Base-by-base conservation (phyloP, 2,113 vertebrate genomes). In the Heloderma charlesbogerti region DNA sequence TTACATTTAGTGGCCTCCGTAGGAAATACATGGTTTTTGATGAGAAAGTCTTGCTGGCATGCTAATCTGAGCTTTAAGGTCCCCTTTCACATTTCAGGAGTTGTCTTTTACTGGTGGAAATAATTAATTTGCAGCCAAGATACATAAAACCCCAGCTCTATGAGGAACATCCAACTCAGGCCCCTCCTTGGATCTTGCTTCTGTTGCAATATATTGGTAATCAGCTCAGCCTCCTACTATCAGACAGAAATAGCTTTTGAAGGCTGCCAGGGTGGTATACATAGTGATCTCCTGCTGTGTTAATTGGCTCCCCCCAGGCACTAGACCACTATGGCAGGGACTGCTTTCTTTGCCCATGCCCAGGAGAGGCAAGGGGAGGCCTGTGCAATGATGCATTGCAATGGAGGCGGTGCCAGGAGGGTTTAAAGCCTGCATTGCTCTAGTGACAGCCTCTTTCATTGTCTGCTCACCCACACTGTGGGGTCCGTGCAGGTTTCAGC, bases 201-300 rank as follows among this genome's bases (percentile, higher is more conserved):
- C 83, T 94, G 15, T 27, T 91, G 84, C 10, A 84, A 90, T 29
- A 0, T 72, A 25, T 40, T 80, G 84, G 63, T 71, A 88, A 89
- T 5, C 0, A 80, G 18, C 34, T 66, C 54, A 87, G 71, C 93
- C 45, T 74, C 18, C 71, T 87, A 0, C 13, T 84, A 3, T 4
- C 18, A 63, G 84, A 25, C 12, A 88, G n/a, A 13, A 40, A 8
- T n/a, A 57, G 57, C 20, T 29, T 87, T n/a, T 86, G 12, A 25
- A 88, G 31, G 66, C 90, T 95, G 91, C 67, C 27, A 69, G 37
- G 2, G 43, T 84, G 9, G 18, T 66, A 37, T 25, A 74, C 10
- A 25, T 20, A 80, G 71, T 60, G 22, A 45, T 71, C 15, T 37
- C 54, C 69, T 69, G n/a, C 67, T 25, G n/a, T 88, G 20, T 88